Evolutionary conservation across 2,797 vertebrate genomes (phyloP), one percentile per base, ranked within the genome.

Genomic region (Peromyscus eremicus): DNA sequence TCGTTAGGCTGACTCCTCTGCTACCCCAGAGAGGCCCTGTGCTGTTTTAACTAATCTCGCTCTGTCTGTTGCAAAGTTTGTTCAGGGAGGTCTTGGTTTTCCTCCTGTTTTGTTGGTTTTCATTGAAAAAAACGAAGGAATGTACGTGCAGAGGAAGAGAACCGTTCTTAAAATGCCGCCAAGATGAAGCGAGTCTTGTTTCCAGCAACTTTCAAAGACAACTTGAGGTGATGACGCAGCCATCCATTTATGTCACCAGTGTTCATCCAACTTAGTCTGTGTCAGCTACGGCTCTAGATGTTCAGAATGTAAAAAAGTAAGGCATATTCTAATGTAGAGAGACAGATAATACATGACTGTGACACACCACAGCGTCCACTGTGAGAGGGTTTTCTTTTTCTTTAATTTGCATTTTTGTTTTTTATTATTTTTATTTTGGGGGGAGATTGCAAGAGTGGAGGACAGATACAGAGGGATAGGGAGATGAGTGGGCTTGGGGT

Each of bases 111-210:
- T 83, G 88, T 12, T 16, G 9, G 23, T 80, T 94, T 96, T 96
- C 93, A 87, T 97, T 70, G 1, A 46, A 43, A 71, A 75, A 95
- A 94, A 79, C 23, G n/a, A 94, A 87, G 27, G 21, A 76, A 84
- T 25, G 32, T 46, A n/a, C 57, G n/a, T 52, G 32, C 0, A 71
- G 34, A 94, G 66, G 19, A 93, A 97, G 83, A 89, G 13, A 87
- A 83, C 49, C 55, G 68, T 83, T 96, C 86, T 96, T 94, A 60
- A 79, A 86, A 76, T 29, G 46, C 37, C 94, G 92, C 68, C 86
- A 64, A 71, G 73, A 86, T 71, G 92, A 96, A 93, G 5, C 29
- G 14, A 70, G 64, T 27, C 37, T 34, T 60, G 76, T 81, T 88
- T 68, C 81, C 0, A 76, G 16, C 73, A 96, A 17, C 64, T 60